A percentile compares a stretch with the other conserved stretches of the same genome.
Conservation (phyloP, 1,140 invertebrate genomes). For the Ectropis grisescens region DNA sequence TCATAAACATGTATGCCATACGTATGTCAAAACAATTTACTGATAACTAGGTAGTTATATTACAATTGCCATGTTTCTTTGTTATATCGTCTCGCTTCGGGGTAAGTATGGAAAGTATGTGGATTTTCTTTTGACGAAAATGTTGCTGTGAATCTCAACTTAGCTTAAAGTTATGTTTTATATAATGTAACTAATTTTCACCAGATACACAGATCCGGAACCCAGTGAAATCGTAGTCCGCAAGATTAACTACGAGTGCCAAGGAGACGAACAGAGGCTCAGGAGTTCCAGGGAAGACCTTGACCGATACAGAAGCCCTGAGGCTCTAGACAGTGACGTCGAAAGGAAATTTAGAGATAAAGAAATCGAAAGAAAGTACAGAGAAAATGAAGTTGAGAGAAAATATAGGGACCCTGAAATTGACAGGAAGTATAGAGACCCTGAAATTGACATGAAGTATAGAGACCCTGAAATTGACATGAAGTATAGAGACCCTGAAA, state of each 20-base stretch:
- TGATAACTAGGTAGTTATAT: too few relatives aligned
- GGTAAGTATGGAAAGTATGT: too few relatives aligned
- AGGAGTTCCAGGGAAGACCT: slow-evolving; percentile 42
- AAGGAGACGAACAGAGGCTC: slow-evolving; percentile 32
- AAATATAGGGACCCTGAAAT: not conserved
- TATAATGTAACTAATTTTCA: too few relatives aligned
- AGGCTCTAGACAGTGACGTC: slow-evolving; percentile 29
- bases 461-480: not conserved
- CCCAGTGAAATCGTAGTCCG: slow-evolving; percentile 49
- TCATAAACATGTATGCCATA: too few relatives aligned
- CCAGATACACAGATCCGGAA: slow-evolving; percentile 61
- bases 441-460: not conserved
- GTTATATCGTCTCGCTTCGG: too few relatives aligned
- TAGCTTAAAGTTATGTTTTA: too few relatives aligned
- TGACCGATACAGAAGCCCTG: slow-evolving; percentile 36
- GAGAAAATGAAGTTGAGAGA: too few relatives aligned
- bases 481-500: not conserved
- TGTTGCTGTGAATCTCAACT: too few relatives aligned
- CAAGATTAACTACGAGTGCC: slow-evolving; percentile 34
- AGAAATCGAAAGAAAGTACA: slow-evolving; percentile 37
- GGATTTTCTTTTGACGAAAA: too few relatives aligned
- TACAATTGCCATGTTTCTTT: too few relatives aligned
- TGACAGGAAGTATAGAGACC: not conserved
- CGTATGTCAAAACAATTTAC: too few relatives aligned
- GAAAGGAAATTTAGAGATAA: slow-evolving; percentile 29